Evolutionary conservation across 2,797 vertebrate genomes (phyloP).

Genomic region (Emys orbicularis): DNA sequence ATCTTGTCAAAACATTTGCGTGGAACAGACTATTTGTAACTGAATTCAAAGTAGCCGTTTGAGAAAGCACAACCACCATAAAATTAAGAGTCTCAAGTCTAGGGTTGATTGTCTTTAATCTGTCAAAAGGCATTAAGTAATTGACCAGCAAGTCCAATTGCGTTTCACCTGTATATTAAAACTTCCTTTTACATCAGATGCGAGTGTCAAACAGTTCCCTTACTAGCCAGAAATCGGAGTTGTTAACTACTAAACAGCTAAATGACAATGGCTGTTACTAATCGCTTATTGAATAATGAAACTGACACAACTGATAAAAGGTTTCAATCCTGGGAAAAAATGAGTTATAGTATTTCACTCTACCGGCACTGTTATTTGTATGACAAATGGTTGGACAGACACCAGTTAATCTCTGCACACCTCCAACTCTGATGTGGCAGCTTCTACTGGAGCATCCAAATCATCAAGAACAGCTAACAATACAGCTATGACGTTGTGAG

Average conservation of each 20-base stretch:
- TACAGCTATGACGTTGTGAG: neutral
- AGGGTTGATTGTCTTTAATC: neutral
- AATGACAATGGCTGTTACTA: conserved; percentile 89
- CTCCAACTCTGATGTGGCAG: conserved; percentile 47
- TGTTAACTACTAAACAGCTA: conserved; percentile 80
- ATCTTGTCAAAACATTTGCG: neutral
- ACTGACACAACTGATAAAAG: conserved; percentile 95
- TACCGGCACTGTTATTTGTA: conserved; percentile 83
- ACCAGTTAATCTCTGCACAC: conserved; percentile 78
- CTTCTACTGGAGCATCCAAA: conserved; percentile 48
- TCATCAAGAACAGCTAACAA: conserved; percentile 51
- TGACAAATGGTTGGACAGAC: conserved; percentile 83
- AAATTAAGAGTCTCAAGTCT: neutral
- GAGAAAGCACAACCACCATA: neutral
- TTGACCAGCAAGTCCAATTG: neutral
- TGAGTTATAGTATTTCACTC: conserved; percentile 94
- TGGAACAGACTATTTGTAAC: neutral
- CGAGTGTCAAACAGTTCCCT: neutral
- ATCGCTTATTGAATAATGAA: conserved; percentile 94
- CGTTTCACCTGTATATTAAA: neutral
- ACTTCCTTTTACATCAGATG: neutral
- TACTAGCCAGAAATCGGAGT: neutral
- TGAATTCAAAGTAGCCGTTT: rapidly evolving
- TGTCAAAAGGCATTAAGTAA: neutral
- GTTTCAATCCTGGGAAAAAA: conserved; percentile 89